Percentiles rank a stretch among this genome's conserved stretches.
phyloP scores from a whole-genome alignment of 2,888 invertebrate species.

The Conchocele bisecta region DNA sequence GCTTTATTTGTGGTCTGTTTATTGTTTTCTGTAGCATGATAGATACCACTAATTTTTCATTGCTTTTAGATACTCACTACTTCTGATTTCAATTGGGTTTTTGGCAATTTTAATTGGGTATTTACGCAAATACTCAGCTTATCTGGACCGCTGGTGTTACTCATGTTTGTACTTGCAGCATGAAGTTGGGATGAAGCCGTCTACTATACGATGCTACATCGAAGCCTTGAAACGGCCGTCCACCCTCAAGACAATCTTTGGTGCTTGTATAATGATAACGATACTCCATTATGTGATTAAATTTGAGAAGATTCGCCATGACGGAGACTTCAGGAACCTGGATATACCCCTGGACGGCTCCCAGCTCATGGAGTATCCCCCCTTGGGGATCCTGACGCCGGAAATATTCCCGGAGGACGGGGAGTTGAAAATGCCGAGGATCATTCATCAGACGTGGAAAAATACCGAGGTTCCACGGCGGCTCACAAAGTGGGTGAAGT shows the following conservation, averaged over 20 bases:
- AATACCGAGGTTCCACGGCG: constrained; percentile 68
- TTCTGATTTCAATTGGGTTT: no score
- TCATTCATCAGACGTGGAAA: constrained; percentile 79
- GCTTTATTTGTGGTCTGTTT: no score
- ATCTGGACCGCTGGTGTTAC: no score
- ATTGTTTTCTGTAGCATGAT: no score
- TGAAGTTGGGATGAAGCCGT: no score
- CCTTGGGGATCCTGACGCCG: constrained; percentile 43
- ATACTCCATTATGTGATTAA: constrained; percentile 68
- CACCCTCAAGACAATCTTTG: constrained; percentile 51
- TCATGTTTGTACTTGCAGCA: no score
- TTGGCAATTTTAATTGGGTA: no score
- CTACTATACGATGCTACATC: no score
- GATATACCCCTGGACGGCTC: constrained; percentile 56
- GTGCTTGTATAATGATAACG: constrained; percentile 44
- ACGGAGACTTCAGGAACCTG: constrained; percentile 67
- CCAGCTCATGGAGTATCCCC: constrained; percentile 39
- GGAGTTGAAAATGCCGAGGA: constrained; percentile 65
- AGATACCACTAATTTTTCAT: no score
- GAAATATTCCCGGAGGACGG: constrained; percentile 68
- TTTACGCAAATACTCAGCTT: no score
- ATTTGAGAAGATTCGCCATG: constrained; percentile 70
- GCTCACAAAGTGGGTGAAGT: constrained; percentile 72
- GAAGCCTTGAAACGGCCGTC: constrained; percentile 42
- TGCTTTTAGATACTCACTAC: no score